Conservation (phyloP, 2,113 vertebrate genomes). For the Pogonocichla stellata region DNA sequence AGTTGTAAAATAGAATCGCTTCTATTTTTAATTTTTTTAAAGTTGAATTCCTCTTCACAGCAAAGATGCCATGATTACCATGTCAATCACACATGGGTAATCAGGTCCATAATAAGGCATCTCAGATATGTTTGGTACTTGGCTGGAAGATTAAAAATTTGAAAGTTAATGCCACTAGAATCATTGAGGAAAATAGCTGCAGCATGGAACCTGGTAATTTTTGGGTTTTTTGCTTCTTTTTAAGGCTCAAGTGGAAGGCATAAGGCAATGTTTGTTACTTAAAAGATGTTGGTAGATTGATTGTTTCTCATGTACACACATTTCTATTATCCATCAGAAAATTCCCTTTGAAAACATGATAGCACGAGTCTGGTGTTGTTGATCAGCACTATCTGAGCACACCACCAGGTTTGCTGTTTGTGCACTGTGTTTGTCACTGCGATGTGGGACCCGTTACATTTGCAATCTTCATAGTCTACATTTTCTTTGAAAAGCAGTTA, state of each 20-base stretch:
- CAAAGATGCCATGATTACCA: constrained; percentile 3
- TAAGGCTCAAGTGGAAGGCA: not conserved
- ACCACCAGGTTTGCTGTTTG: not conserved
- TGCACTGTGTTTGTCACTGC: not conserved
- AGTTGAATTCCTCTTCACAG: constrained; percentile 5
- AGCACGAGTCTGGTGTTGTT: not conserved
- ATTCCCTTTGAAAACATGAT: not conserved
- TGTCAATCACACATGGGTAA: constrained; percentile 28
- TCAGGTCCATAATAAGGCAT: not conserved
- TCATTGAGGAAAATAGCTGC: not conserved
- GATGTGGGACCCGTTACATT: not conserved
- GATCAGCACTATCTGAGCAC: not conserved
- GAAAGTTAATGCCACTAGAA: constrained; percentile 18
- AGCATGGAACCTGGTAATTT: not conserved
- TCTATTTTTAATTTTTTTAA: not conserved
- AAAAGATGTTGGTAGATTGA: not conserved
- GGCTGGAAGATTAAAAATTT: constrained; percentile 50
- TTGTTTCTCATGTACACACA: not conserved
- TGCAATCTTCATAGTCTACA: not conserved
- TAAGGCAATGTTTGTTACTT: not conserved
- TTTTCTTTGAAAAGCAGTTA: constrained; percentile 11
- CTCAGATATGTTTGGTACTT: constrained; percentile 61
- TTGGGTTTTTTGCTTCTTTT: not conserved
- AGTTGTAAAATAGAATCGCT: constrained; percentile 46
- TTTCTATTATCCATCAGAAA: not conserved